Percentiles rank a stretch among this genome's conserved stretches.
These are phyloP conservation scores for Pangasianodon hypophthalmus DNA, from an alignment of 2,113 vertebrate genomes.

Conservation along the genomic window DNA sequence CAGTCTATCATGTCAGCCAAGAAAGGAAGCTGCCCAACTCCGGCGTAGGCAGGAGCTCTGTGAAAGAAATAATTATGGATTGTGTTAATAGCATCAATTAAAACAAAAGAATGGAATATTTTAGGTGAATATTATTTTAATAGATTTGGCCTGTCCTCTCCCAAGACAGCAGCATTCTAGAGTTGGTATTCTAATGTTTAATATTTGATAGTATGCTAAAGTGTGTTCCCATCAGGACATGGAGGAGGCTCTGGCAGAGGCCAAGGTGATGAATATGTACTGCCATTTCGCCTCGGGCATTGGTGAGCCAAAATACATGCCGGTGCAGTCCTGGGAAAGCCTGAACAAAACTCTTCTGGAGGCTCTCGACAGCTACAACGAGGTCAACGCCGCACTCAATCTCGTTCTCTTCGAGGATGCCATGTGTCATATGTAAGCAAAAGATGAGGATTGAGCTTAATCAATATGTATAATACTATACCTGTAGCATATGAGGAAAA, in stretches of 20 bases:
- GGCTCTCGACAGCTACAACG: slow-evolving; percentile 86
- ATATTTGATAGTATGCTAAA: slow-evolving; percentile 44
- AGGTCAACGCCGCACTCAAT: slow-evolving; percentile 86
- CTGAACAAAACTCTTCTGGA: slow-evolving; percentile 83
- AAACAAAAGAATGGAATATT: background rate
- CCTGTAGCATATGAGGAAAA: too few species aligned
- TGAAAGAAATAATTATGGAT: slow-evolving; percentile 1
- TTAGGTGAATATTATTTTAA: background rate
- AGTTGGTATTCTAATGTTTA: slow-evolving; percentile 28
- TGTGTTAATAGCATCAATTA: slow-evolving; percentile 21
- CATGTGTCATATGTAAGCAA: slow-evolving; percentile 88
- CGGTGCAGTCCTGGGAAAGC: slow-evolving; percentile 81
- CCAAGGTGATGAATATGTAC: slow-evolving; percentile 80
- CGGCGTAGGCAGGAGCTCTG: background rate
- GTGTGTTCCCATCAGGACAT: slow-evolving; percentile 71
- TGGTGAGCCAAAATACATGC: slow-evolving; percentile 82
- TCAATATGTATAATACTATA: too few species aligned
- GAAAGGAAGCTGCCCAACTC: slow-evolving; percentile 8
- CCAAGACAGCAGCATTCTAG: background rate
- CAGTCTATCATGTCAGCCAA: slow-evolving; percentile 20
- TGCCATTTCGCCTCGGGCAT: slow-evolving; percentile 88
- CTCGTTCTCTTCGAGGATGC: slow-evolving; percentile 95
- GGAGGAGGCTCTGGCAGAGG: slow-evolving; percentile 75
- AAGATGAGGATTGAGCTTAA: background rate
- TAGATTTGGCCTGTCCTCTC: background rate